These are phyloP conservation scores for Coptodon bakossiorum DNA, from an alignment of 2,113 vertebrate species.

Conservation along the genomic window DNA sequence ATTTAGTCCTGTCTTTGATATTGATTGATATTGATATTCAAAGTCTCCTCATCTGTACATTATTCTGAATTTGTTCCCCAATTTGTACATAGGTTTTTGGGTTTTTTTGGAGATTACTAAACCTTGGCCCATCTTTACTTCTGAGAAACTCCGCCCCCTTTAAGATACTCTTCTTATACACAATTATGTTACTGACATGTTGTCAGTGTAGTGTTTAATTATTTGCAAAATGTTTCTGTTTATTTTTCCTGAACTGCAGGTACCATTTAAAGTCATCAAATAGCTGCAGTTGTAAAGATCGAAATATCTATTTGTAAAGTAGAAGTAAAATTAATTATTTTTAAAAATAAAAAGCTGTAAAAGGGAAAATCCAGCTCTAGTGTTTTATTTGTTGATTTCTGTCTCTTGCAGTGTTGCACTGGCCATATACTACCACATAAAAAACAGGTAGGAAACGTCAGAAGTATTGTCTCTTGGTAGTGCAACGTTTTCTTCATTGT, in stretches of 20 bases:
- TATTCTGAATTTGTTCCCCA: neutral
- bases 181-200: neutral
- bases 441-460: slow-evolving; percentile 87
- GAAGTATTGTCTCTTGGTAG: neutral
- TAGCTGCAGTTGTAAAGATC: neutral
- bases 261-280: neutral
- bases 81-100: neutral
- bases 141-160: neutral
- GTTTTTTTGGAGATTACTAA: rapidly evolving
- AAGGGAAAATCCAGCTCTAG: neutral
- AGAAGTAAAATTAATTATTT: neutral
- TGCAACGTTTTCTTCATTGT: neutral
- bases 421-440: slow-evolving; percentile 96
- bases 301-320: neutral
- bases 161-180: neutral
- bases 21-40: neutral
- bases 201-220: neutral
- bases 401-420: slow-evolving; percentile 84
- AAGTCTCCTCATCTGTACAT: neutral
- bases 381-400: neutral
- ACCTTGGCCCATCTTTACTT: neutral
- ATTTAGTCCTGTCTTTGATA: neutral
- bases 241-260: neutral
- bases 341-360: neutral
- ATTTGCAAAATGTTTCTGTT: neutral